phyloP scores from a whole-genome alignment of 2,888 invertebrate species.

The Amiota communis region DNA sequence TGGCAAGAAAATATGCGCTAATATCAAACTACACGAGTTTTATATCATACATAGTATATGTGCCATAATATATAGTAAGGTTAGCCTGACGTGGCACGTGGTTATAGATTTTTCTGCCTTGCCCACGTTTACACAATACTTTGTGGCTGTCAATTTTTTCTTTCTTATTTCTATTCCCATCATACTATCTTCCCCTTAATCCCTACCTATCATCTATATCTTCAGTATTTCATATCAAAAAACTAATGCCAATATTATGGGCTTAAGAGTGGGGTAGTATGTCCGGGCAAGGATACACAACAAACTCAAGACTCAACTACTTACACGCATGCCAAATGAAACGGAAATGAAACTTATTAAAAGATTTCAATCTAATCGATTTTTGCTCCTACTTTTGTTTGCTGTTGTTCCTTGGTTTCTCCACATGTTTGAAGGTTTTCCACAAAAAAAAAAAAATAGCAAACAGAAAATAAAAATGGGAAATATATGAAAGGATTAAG shows the following conservation, averaged over 20 bases:
- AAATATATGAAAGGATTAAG: slow-evolving; percentile 16
- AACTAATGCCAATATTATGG: background rate
- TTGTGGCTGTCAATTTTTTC: no score
- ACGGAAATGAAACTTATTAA: slow-evolving; percentile 69
- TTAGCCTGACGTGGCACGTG: no score
- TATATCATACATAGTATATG: no score
- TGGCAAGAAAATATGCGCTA: no score
- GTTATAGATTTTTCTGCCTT: no score
- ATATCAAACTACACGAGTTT: no score
- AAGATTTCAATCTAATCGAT: slow-evolving; percentile 70
- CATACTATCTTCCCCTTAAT: background rate
- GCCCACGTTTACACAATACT: no score
- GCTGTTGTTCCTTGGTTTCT: slow-evolving; percentile 20
- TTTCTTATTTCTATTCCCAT: no score
- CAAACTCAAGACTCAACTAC: slow-evolving; percentile 22
- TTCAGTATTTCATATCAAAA: no score
- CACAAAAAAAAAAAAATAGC: background rate
- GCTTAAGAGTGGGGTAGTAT: slow-evolving; percentile 41
- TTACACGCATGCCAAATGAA: slow-evolving; percentile 49
- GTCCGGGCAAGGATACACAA: slow-evolving; percentile 15
- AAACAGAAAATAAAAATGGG: background rate
- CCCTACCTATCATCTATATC: background rate
- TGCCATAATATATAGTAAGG: no score
- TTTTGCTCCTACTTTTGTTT: slow-evolving; percentile 54
- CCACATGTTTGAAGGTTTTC: background rate